Conservation (phyloP, 1,140 invertebrate species). For the Wiebesia pumilae region DNA sequence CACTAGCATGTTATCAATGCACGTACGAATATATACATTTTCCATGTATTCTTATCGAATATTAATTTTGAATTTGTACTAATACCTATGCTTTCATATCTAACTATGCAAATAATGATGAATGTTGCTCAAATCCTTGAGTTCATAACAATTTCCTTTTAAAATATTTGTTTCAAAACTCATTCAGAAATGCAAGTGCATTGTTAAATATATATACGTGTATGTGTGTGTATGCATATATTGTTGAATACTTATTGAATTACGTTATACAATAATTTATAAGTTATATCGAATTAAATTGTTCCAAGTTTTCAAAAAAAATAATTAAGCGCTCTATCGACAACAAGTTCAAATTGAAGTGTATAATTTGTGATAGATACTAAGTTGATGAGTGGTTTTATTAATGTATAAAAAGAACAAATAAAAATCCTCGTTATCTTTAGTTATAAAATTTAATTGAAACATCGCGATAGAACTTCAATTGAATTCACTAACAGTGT, state of each 20-base stretch:
- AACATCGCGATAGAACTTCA: not conserved
- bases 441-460: conserved; percentile 11
- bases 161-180: no score
- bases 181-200: no score
- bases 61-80: not conserved
- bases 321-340: not conserved
- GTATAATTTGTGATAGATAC: not conserved
- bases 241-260: no score
- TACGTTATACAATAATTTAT: no score
- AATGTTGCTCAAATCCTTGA: no score
- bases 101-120: no score
- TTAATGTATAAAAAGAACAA: not conserved
- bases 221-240: no score
- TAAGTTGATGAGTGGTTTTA: not conserved
- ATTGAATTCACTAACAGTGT: conserved; percentile 5
- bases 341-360: not conserved
- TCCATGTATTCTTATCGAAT: not conserved
- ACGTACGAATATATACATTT: not conserved
- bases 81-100: not conserved
- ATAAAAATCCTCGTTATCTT: not conserved
- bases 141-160: no score
- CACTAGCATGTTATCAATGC: not conserved
- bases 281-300: not conserved
- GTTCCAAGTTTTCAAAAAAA: not conserved
- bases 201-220: no score